These are phyloP conservation scores for Drosophila dives DNA, from an alignment of 2,888 invertebrate species.

Conservation along the genomic window DNA sequence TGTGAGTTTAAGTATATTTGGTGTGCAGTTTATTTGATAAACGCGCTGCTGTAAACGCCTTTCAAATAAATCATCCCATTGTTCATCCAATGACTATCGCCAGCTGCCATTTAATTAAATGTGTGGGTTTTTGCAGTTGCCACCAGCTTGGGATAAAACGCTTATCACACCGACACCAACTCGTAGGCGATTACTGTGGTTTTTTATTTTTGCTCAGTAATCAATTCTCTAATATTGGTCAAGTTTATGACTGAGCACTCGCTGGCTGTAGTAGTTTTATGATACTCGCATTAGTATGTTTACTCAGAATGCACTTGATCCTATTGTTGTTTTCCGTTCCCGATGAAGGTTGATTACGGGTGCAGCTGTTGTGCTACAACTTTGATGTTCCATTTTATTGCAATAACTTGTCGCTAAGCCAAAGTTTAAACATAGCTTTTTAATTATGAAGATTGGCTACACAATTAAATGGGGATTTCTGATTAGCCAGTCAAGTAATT, in stretches of 20 bases:
- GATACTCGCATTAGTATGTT: constrained; percentile 42
- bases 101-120: constrained; percentile 20
- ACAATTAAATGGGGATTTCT: background rate
- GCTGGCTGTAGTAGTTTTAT: constrained; percentile 10
- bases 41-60: background rate
- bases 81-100: constrained; percentile 1
- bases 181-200: background rate
- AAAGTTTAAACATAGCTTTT: background rate
- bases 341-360: constrained; percentile 32
- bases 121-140: constrained; percentile 15
- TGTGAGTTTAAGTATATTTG: background rate
- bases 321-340: constrained; percentile 29
- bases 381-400: background rate
- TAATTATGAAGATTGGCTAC: background rate
- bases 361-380: background rate
- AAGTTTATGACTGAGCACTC: constrained; percentile 53
- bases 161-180: constrained; percentile 36
- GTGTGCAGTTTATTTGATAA: constrained; percentile 18
- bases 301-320: constrained; percentile 25
- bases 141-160: constrained; percentile 10
- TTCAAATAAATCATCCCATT: background rate
- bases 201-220: constrained; percentile 2
- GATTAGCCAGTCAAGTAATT: background rate
- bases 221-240: constrained; percentile 58
- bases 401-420: background rate